Base-by-base conservation (phyloP, 1,140 invertebrate genomes). In the Lordiphosa clarofinis region DNA sequence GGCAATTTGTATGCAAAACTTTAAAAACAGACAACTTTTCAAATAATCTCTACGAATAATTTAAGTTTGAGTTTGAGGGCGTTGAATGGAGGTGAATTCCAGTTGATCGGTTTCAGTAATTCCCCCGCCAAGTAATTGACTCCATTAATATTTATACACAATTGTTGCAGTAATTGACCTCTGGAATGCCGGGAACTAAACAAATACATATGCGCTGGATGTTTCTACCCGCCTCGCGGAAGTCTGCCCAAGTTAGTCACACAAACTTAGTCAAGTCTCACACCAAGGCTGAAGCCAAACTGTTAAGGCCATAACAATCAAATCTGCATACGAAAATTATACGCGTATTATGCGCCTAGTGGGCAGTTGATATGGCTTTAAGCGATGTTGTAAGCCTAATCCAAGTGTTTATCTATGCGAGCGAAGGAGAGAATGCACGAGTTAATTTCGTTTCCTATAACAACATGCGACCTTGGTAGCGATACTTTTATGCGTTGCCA, bases 381-480 rank as follows among this genome's bases (percentile, higher is more conserved):
- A 57, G 6, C 33, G 15, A 48, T 28, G 56, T 10, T 65, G 67
- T 55, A 44, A 59, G 63, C 39, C 63, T 61, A 11, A 28, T 37
- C 52, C 13, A 33, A 37, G 13, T 37, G 40, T 54, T 19, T 19
- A 19, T 19, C 19, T 19, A 19, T 19, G 19, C 19, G 19, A 19
- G 15, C 46, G 19, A 31, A 11, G 15, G 39, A 40, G 13, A 24
- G 12, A 35, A 38, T 68, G 64, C 64, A 68, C 60, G 64, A 68
- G 28, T 46, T 66, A 42, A 49, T 60, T 74, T 66, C 57, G 63
- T 64, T 78, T 72, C 68, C 55, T 65, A 53, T 64, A 53, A 70
- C 59, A 72, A 56, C 58, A 58, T 56, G 37, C 67, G 78, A 84
- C 76, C 76, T 81, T 81, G 65, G 42, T 49, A 74, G 40, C 55